Conservation (phyloP, 2,113 vertebrate genomes). For the Lamprotornis superbus region DNA sequence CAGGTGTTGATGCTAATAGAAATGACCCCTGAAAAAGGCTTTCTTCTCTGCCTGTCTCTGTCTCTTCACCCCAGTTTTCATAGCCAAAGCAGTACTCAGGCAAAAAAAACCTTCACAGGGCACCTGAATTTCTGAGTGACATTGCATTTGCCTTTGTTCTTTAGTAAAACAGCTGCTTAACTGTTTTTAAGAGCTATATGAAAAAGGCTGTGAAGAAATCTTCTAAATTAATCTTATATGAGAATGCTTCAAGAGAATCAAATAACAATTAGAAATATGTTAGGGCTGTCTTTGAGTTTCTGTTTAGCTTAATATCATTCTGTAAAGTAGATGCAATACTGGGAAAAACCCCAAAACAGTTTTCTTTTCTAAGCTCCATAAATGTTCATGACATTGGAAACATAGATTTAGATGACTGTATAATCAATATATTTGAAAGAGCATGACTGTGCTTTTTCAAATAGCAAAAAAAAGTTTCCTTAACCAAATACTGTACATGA, state of each 20-base stretch:
- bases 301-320: neutral
- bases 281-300: neutral
- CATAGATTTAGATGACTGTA: neutral
- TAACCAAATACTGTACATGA: neutral
- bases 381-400: neutral
- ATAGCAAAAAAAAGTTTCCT: neutral
- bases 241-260: neutral
- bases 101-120: neutral
- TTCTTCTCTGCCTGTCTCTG: neutral
- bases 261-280: slow-evolving; percentile 7
- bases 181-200: neutral
- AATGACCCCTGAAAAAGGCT: neutral
- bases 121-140: neutral
- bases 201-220: neutral
- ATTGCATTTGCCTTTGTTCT: neutral
- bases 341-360: too few relatives aligned
- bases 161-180: neutral
- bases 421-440: neutral
- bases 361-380: neutral
- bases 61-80: neutral
- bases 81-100: neutral
- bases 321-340: neutral
- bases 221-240: neutral
- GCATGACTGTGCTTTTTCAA: neutral
- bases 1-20: neutral